Evolutionary conservation across 2,113 vertebrate species (phyloP).

Genomic region (Stegostoma tigrinum): DNA sequence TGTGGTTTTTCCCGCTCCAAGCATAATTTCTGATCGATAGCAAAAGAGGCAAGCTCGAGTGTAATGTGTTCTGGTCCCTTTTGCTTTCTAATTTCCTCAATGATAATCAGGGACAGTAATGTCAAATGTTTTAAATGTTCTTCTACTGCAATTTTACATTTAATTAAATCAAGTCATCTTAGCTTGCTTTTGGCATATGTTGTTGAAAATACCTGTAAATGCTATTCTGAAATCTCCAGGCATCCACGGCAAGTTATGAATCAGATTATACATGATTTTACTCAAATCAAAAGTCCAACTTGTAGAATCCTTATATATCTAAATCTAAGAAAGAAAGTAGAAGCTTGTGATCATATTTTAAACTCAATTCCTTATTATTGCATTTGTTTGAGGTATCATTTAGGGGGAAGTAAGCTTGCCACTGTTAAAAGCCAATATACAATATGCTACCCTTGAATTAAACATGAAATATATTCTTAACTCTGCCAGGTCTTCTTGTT

Average conservation of each 20-base stretch:
- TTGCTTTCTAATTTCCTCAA: neutral
- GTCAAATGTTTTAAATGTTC: neutral
- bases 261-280: neutral
- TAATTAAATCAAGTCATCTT: neutral
- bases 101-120: neutral
- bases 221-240: neutral
- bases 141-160: neutral
- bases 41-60: neutral
- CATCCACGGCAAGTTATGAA: neutral
- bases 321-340: neutral
- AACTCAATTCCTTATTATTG: neutral
- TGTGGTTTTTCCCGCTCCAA: neutral
- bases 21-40: neutral
- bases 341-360: neutral
- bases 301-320: neutral
- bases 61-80: neutral
- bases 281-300: neutral
- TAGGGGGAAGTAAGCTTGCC: neutral
- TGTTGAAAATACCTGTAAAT: neutral
- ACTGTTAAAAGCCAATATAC: neutral
- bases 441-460: neutral
- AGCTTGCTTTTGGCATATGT: neutral
- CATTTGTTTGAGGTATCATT: neutral
- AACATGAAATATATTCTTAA: neutral
- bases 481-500: neutral